Evolutionary conservation across 1,140 invertebrate species (phyloP).

Genomic region (Leptestheria dahalacensis): DNA sequence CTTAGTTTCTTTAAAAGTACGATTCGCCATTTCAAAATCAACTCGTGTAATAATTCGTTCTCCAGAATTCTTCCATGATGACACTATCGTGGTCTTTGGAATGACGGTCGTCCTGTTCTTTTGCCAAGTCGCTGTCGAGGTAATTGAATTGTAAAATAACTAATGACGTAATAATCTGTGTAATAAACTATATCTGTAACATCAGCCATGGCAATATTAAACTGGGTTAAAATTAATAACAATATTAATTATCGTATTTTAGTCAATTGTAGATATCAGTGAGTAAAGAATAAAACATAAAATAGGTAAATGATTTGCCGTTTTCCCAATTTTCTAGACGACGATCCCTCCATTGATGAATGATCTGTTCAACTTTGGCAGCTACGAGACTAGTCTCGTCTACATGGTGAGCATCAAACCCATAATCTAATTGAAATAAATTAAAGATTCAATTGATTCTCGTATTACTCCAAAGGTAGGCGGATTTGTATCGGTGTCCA

Average conservation of each 20-base stretch:
- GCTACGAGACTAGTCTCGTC: slow-evolving; percentile 11
- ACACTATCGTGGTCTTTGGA: slow-evolving; percentile 8
- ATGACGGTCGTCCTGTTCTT: slow-evolving; percentile 13
- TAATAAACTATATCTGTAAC: too few relatives aligned
- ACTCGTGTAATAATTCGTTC: background rate
- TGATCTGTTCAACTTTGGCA: slow-evolving; percentile 1
- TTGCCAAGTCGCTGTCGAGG: slow-evolving; percentile 12
- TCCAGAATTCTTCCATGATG: slow-evolving; percentile 16
- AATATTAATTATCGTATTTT: too few relatives aligned
- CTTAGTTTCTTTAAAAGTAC: too few relatives aligned
- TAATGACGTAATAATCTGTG: too few relatives aligned
- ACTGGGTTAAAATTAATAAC: too few relatives aligned
- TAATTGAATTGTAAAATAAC: too few relatives aligned
- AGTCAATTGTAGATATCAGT: background rate
- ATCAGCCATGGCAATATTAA: too few relatives aligned
- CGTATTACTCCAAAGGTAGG: slow-evolving; percentile 1
- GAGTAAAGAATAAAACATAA: background rate
- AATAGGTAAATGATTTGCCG: too few relatives aligned
- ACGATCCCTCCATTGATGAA: slow-evolving; percentile 8
- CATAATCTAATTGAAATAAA: background rate
- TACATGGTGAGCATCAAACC: slow-evolving; percentile 14
- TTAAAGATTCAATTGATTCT: background rate
- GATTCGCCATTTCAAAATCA: too few relatives aligned
- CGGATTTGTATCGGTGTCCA: slow-evolving; percentile 7
- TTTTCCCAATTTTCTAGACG: too few relatives aligned